Evolutionary conservation across 92 coral and sea anemone species (phyloP).

Genomic region (Palythoa caribaeorum): DNA sequence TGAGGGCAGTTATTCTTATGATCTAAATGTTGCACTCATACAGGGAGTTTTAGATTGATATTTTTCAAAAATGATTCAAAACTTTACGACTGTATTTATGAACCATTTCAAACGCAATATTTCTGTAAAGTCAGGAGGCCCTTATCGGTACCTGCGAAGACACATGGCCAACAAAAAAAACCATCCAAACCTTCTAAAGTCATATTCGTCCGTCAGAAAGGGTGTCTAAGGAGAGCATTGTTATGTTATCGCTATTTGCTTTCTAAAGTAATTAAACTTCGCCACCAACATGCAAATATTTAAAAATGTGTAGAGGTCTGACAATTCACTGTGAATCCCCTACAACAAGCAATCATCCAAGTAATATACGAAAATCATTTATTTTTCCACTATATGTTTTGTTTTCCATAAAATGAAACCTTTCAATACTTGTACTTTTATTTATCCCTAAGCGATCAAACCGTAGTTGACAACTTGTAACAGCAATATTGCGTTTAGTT

Average conservation of each 20-base stretch:
- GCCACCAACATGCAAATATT: conserved; percentile 27
- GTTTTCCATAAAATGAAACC: neutral
- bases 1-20: neutral
- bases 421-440: neutral
- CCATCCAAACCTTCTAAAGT: neutral
- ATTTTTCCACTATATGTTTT: neutral
- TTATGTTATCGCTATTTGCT: conserved; percentile 27
- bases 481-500: neutral
- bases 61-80: neutral
- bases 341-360: neutral
- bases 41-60: neutral
- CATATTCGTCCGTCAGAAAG: conserved; percentile 14
- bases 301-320: neutral
- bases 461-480: neutral
- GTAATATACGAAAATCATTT: neutral
- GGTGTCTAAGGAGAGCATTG: neutral
- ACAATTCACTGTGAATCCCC: neutral
- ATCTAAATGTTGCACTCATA: neutral
- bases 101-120: neutral
- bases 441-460: neutral
- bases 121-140: neutral
- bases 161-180: conserved; percentile 16
- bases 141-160: neutral
- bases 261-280: conserved; percentile 32
- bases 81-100: neutral